Base-by-base conservation (phyloP, 35 echinoderm and acorn worm genomes). In the Acanthaster planci region DNA sequence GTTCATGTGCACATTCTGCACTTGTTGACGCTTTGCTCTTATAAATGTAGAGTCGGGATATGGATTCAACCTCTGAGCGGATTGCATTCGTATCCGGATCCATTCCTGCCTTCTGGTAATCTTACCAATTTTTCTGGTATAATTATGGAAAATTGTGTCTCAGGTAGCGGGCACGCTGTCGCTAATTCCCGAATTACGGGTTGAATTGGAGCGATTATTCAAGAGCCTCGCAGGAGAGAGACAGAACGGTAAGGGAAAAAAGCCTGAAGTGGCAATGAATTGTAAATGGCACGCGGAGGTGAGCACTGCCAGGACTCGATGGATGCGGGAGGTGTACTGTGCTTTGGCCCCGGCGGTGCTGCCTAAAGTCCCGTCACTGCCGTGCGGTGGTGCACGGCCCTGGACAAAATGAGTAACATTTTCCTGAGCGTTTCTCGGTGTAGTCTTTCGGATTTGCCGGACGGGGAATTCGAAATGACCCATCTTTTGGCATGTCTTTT, bases 171-270 rank as follows among this genome's bases (percentile, higher is more conserved):
- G 34, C 34, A 72, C 34, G 23, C 21, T 26, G 26, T 72, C 64
- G 34, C 64, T 72, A 72, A 72, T 72, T 72, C n/a, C 10, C 64
- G 26, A 29, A 72, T 72, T 72, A 72, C 4, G 64, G 64, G 64
- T 14, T 29, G 34, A 72, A 72, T 72, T 72, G 64, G 64, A 72
- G 23, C 64, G 64, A 72, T 72, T 72, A 72, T 72, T 72, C 64
- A 34, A 34, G 34, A 26, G 64, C 64, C 64, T 72, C 34, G 64
- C 64, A 72, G 64, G 64, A 72, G 42, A 47, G 12, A 47, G 42
- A 47, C 4, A 12, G 42, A 47, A 4, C 12, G 42, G 12, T 6
- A 4, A 47, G 42, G 12, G 12, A 47, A 47, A 47, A 12, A 72
- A 15, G 64, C 64, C 64, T 72, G 64, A 72, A 72, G 64, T 72